Evolutionary conservation across 2,113 vertebrate genomes (phyloP), one percentile per base, ranked within the genome.

Genomic region (Thalassarche chlororhynchos): DNA sequence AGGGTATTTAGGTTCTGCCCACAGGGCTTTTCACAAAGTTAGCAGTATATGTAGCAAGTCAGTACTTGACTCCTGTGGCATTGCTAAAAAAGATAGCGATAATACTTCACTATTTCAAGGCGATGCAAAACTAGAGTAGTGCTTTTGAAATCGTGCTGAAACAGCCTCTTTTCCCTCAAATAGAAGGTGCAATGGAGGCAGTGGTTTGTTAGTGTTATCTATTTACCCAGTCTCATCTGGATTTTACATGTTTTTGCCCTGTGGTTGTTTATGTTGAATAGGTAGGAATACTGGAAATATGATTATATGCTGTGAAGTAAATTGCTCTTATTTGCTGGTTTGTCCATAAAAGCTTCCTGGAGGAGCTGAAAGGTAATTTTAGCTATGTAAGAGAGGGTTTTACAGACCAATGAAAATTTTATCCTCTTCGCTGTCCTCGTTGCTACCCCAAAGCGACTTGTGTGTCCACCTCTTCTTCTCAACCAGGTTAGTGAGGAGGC

Each of bases 1-100:
- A 82, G 86, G 88, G 76, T 86, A 66, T 93, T 94, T 88, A 94
- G 75, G 57, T 58, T 93, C 74, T 94, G 89, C 94, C 89, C 66
- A 79, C 51, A 61, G 93, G 93, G 89, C 66, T 79, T 92, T 75
- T 92, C 65, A 64, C 72, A 42, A 32, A 91, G 80, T 31, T 47
- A 75, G 17, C 52, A 78, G 69, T 42, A 15, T 34, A 40, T 6
- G 9, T 20, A 84, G 65, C 93, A 96, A 96, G 95, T 95, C 62
- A 49, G 21, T 89, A 75, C 94, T 84, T 93, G 94, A 89, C 40
- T 96, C 65, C 65, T 34, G 28, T 87, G 80, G 87, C 70, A 93
- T 34, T 85, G 57, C 86, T 92, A 26, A 87, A 46, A 71, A 25
- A 79, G 47, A 64, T 58, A n/a, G 52, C 61, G 62, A 79, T 87